Evolutionary conservation across 2,113 vertebrate species (phyloP), one percentile per base, ranked within the genome.

Genomic region (Petaurus breviceps): DNA sequence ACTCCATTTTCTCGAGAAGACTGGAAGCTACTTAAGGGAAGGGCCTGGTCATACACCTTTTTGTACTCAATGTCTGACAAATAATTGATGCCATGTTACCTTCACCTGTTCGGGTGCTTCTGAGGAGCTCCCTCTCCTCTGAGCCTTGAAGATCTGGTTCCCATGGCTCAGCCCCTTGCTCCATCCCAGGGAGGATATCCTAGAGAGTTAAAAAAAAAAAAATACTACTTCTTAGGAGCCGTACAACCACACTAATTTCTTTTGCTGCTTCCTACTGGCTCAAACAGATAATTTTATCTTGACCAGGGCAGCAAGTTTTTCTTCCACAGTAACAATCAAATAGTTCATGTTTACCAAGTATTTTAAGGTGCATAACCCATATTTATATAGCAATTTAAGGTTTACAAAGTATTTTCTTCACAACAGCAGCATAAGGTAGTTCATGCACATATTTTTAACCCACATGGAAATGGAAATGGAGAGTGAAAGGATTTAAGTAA

Each of bases 91-190:
- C n/a, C n/a, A 43, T 53, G 92, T 57, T 91, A 93, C 26, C 95
- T 97, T 97, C 97, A 97, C 98, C 98, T 97, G 97, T 28, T 52
- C 95, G 90, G 90, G 95, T 68, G 51, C 94, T 90, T 90, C 96
- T 61, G 91, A 51, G 95, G 52, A 25, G 95, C 92, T 97, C 96
- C 91, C 96, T 94, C 9, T 96, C 94, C 52, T 96, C 96, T 3
- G 5, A 68, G 77, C 92, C 91, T 3, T 3, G 96, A 49, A 94
- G 96, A 91, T 96, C 96, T 3, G 95, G 52, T 53, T 90, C 95
- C 96, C 97, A 96, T 55, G 96, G 93, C 89, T 95, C 96, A 1
- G 26, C 95, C 2, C 93, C 90, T 92, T 92, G 97, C 95, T 97
- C 97, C 97, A 97, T 97, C 89, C 93, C 89, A 93, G 0, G 94